A percentile compares a stretch with the other conserved stretches of the same genome.
These are phyloP conservation scores for Heteromyza rotundicornis DNA, from an alignment of 2,888 invertebrate species.

Conservation along the genomic window DNA sequence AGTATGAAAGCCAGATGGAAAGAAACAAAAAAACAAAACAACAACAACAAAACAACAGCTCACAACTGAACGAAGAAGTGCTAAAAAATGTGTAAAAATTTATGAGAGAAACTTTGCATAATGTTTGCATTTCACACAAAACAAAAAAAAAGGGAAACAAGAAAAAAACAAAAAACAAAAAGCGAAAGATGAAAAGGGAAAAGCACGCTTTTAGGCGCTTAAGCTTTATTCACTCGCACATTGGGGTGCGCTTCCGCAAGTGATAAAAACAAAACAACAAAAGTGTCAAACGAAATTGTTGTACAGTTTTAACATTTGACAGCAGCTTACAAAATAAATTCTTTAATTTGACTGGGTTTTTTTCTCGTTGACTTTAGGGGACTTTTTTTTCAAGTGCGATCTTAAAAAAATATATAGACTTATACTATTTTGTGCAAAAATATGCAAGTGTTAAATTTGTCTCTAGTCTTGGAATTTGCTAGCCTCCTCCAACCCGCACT, in stretches of 20 bases:
- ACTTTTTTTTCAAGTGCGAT: too few species aligned
- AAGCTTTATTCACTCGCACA: not conserved
- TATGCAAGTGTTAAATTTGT: too few species aligned
- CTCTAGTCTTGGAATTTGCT: too few species aligned
- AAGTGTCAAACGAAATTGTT: too few species aligned
- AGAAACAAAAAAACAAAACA: not conserved
- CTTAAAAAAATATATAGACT: too few species aligned
- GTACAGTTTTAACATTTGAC: not conserved
- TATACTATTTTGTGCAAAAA: too few species aligned
- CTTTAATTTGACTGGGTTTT: not conserved
- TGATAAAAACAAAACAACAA: too few species aligned
- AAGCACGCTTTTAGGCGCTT: conserved; percentile 1
- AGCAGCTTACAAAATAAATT: not conserved
- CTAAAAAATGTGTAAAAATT: not conserved
- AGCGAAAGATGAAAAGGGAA: too few species aligned
- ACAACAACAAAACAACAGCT: not conserved
- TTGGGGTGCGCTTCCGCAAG: too few species aligned
- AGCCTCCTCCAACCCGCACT: too few species aligned
- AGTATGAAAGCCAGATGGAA: not conserved
- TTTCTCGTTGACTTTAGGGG: not conserved
- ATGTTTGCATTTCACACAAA: not conserved
- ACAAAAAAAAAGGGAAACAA: not conserved
- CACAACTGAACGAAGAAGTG: not conserved
- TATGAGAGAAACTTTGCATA: conserved; percentile 1
- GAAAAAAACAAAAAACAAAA: too few species aligned